These are phyloP conservation scores for Clistopyga incitator DNA, from an alignment of 2,888 invertebrate species.

Conservation along the genomic window DNA sequence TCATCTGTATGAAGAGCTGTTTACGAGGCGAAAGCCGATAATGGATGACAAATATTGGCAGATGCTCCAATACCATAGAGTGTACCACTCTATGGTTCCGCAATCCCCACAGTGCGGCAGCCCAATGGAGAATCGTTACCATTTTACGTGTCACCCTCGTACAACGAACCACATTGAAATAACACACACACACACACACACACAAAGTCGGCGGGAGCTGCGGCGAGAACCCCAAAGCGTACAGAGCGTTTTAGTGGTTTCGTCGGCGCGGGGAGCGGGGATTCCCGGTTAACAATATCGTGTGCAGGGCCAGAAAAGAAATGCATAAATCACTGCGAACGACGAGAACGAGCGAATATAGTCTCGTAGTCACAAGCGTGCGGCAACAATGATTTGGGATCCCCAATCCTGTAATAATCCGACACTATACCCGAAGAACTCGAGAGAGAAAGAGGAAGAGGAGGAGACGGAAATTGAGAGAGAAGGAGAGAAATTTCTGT, in stretches of 20 bases:
- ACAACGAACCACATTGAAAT: neutral
- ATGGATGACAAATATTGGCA: conserved; percentile 84
- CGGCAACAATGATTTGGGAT: conserved; percentile 79
- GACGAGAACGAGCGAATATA: conserved; percentile 69
- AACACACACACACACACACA: conserved; percentile 15
- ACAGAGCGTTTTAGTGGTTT: conserved; percentile 70
- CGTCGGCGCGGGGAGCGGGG: conserved; percentile 67
- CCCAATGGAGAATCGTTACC: conserved; percentile 23
- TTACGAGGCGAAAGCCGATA: conserved; percentile 79
- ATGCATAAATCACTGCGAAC: conserved; percentile 81
- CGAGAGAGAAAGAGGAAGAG: conserved; percentile 38
- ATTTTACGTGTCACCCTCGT: conserved; percentile 42
- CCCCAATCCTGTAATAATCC: conserved; percentile 51
- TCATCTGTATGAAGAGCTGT: conserved; percentile 75
- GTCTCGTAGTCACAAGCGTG: conserved; percentile 71
- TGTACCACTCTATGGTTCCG: conserved; percentile 6
- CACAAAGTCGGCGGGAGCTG: conserved; percentile 27
- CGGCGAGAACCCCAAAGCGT: conserved; percentile 46
- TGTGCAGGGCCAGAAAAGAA: conserved; percentile 71
- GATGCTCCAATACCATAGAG: conserved; percentile 78
- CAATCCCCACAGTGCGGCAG: conserved; percentile 38
- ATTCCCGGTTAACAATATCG: conserved; percentile 58
- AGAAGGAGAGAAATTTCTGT: conserved; percentile 39
- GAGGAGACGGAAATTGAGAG: conserved; percentile 35
- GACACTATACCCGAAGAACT: conserved; percentile 33